phyloP scores from a whole-genome alignment of 2,113 vertebrate species.

The Sylvietta virens region DNA sequence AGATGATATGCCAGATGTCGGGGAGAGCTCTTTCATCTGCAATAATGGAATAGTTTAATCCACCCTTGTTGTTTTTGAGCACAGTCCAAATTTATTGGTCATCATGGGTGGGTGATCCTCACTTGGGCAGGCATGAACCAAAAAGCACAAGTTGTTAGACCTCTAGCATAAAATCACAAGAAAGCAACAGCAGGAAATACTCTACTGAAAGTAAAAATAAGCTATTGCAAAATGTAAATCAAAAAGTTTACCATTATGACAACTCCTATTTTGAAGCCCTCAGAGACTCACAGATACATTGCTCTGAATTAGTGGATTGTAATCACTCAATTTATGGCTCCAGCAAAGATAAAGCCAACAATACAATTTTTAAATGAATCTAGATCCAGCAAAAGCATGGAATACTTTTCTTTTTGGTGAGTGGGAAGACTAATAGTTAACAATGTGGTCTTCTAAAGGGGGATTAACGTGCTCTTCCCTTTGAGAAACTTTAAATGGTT shows the following conservation, averaged over 20 bases:
- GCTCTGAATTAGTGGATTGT: not conserved
- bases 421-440: not conserved
- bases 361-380: not conserved
- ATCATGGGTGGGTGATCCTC: constrained; percentile 69
- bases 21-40: constrained; percentile 63
- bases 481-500: not conserved
- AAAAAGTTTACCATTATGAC: not conserved
- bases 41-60: constrained; percentile 66
- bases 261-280: not conserved
- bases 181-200: constrained; percentile 53
- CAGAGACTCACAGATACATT: not conserved
- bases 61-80: constrained; percentile 69
- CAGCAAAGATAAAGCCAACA: not conserved
- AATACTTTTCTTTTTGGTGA: not conserved
- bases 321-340: not conserved
- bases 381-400: not conserved
- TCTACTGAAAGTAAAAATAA: constrained; percentile 43
- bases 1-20: constrained; percentile 58
- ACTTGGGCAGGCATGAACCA: constrained; percentile 56
- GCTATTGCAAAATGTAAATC: constrained; percentile 16
- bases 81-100: constrained; percentile 62
- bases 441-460: not conserved
- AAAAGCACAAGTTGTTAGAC: constrained; percentile 55
- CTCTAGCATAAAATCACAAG: constrained; percentile 48
- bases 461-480: not conserved